Conservation (phyloP, 2,888 invertebrate species). For the Nomada fucata region DNA sequence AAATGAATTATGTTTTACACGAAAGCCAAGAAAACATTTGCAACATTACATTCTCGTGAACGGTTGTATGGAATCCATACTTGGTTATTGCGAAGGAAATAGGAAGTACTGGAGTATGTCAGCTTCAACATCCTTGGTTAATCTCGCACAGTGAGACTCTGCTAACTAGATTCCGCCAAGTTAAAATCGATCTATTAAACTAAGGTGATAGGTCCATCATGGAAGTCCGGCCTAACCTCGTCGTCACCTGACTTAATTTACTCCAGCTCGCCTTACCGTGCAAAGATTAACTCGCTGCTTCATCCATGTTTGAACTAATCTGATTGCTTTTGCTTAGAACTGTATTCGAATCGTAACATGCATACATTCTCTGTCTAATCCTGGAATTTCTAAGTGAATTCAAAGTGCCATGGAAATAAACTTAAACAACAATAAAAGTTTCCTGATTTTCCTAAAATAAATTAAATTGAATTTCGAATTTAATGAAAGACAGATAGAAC, state of each 20-base stretch:
- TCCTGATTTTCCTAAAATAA: too few relatives aligned
- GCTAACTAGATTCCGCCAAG: conserved; percentile 2
- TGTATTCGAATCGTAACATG: too few relatives aligned
- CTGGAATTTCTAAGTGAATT: too few relatives aligned
- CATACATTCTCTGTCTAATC: too few relatives aligned
- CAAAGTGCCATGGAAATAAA: too few relatives aligned
- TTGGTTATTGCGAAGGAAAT: background rate
- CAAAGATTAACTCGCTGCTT: background rate
- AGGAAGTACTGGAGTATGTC: background rate
- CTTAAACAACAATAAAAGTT: too few relatives aligned
- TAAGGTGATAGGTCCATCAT: conserved; percentile 8
- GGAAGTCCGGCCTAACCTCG: conserved; percentile 2
- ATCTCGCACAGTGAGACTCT: background rate
- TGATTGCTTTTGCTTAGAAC: background rate
- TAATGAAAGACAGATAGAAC: too few relatives aligned
- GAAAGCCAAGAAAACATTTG: too few relatives aligned
- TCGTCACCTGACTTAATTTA: conserved; percentile 6
- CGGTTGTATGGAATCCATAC: background rate
- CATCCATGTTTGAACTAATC: background rate
- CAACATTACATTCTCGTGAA: too few relatives aligned
- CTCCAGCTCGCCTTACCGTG: background rate
- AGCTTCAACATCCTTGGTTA: background rate
- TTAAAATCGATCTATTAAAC: conserved; percentile 17
- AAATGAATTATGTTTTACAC: too few relatives aligned
- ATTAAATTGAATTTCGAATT: too few relatives aligned